Conservation (phyloP, 2,888 invertebrate genomes). For the Baronia brevicornis region DNA sequence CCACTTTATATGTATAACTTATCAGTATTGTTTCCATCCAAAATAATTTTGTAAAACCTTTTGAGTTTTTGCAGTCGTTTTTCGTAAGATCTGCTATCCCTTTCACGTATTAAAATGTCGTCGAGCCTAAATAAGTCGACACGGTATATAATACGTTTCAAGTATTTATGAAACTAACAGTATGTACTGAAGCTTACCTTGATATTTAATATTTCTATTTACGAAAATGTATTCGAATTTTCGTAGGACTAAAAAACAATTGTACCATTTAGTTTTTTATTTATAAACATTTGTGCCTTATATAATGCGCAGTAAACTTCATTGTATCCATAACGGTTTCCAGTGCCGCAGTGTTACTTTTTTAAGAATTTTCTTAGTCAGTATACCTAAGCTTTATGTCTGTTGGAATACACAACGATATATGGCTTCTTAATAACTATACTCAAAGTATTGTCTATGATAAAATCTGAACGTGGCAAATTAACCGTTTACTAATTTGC, state of each 20-base stretch:
- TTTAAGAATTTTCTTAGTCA: slow-evolving; percentile 58
- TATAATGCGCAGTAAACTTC: slow-evolving; percentile 44
- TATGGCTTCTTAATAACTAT: too few relatives aligned
- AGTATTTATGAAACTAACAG: slow-evolving; percentile 13
- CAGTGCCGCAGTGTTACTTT: slow-evolving; percentile 54
- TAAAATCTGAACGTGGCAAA: slow-evolving; percentile 30
- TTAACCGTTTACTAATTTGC: slow-evolving; percentile 58
- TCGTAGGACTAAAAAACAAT: slow-evolving; percentile 11
- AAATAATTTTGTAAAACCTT: slow-evolving; percentile 10
- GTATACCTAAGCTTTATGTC: slow-evolving; percentile 40
- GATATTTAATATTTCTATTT: neutral
- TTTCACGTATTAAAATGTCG: too few relatives aligned
- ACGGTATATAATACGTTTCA: slow-evolving; percentile 4
- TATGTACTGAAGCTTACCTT: slow-evolving; percentile 4
- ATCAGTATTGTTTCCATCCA: slow-evolving; percentile 46
- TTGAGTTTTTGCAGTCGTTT: too few relatives aligned
- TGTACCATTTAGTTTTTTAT: slow-evolving; percentile 7
- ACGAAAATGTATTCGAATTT: slow-evolving; percentile 11
- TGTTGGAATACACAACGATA: too few relatives aligned
- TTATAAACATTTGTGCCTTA: slow-evolving; percentile 44
- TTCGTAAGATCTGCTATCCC: too few relatives aligned
- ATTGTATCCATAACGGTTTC: slow-evolving; percentile 30
- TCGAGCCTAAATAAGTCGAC: too few relatives aligned
- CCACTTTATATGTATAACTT: slow-evolving; percentile 23
- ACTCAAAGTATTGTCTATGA: too few relatives aligned